A percentile compares a stretch with the other conserved stretches of the same genome.
Evolutionary conservation across 2,888 invertebrate species (phyloP).

Genomic region (Creontiades dilutus): DNA sequence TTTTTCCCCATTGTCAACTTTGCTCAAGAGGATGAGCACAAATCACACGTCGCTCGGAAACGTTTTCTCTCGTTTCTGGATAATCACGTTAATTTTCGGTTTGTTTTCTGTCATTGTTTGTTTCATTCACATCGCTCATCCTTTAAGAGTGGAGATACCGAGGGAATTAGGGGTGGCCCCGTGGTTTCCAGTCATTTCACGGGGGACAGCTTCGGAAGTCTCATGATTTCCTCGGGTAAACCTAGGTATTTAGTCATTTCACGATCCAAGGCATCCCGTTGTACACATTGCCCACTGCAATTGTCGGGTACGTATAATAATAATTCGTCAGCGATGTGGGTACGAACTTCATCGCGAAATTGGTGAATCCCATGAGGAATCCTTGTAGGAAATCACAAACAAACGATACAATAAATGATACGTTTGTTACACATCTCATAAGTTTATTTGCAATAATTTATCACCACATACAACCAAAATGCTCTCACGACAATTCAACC

Average conservation of each 20-base stretch:
- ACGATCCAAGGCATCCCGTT: neutral
- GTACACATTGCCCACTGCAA: no score
- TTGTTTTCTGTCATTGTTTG: slow-evolving; percentile 23
- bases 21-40: slow-evolving; percentile 24
- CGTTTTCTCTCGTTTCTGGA: neutral
- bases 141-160: neutral
- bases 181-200: neutral
- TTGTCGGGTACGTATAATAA: no score
- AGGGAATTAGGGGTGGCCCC: neutral
- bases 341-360: no score
- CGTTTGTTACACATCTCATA: no score
- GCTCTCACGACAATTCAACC: no score
- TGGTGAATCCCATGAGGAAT: no score
- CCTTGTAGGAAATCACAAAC: no score
- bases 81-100: slow-evolving; percentile 36
- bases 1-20: slow-evolving; percentile 28
- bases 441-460: no score
- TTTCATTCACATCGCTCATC: slow-evolving; percentile 7
- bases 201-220: no score
- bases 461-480: no score
- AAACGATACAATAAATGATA: no score
- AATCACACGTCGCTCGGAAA: slow-evolving; percentile 1
- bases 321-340: no score
- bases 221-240: neutral
- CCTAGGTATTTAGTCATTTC: slow-evolving; percentile 1